Conservation (phyloP, 1,140 invertebrate species). For the Lepidurus arcticus region DNA sequence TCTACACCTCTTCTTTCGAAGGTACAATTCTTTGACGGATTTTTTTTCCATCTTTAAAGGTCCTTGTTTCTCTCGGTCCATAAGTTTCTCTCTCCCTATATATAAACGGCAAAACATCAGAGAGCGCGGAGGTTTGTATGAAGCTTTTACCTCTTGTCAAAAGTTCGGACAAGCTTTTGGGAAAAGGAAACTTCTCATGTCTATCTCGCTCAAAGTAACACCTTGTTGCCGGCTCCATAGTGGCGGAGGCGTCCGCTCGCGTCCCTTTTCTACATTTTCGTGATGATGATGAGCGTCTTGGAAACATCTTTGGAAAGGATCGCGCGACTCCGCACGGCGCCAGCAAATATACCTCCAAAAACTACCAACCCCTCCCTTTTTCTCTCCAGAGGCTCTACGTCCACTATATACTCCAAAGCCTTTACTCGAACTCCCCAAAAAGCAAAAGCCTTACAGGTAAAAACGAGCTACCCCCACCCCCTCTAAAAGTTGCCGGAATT, state of each 20-base stretch:
- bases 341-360: not conserved
- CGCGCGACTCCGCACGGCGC: constrained; percentile 12
- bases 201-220: constrained; percentile 7
- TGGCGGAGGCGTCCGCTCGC: constrained; percentile 15
- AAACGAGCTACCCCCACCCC: not conserved
- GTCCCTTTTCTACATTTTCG: not conserved
- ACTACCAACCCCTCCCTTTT: not conserved
- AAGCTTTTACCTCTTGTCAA: constrained; percentile 22
- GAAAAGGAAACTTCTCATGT: constrained; percentile 7
- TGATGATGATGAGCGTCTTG: constrained; percentile 12
- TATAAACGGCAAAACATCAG: not conserved
- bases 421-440: too few relatives aligned
- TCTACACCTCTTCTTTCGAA: not conserved
- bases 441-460: not conserved
- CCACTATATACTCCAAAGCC: too few relatives aligned
- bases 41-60: not conserved
- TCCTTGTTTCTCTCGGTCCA: not conserved
- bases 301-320: not conserved
- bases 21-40: not conserved
- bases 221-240: constrained; percentile 7
- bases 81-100: not conserved
- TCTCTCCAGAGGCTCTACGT: not conserved
- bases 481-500: not conserved
- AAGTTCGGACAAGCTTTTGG: constrained; percentile 10
- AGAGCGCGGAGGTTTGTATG: not conserved